A percentile compares a stretch with the other conserved stretches of the same genome.
These are phyloP conservation scores for Hesperophylax magnus DNA, from an alignment of 1,140 invertebrate species.

Conservation along the genomic window DNA sequence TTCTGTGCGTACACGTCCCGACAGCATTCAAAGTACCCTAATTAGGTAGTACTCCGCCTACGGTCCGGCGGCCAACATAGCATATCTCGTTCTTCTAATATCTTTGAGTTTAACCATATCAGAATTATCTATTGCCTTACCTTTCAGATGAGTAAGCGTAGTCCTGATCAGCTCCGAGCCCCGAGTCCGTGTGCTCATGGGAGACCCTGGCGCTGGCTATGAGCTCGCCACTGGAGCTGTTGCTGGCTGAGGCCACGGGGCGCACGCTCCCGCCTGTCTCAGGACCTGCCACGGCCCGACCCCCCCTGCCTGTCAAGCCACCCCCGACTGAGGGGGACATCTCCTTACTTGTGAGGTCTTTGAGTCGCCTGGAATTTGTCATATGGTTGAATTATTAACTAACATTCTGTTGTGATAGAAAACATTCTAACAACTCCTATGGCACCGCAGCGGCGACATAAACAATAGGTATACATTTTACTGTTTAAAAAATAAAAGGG, in stretches of 20 bases:
- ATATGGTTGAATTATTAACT: too few species aligned
- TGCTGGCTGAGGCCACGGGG: constrained; percentile 66
- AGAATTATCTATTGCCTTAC: constrained; percentile 58
- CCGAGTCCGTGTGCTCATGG: constrained; percentile 79
- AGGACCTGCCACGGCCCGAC: neutral
- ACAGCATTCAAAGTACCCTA: too few species aligned
- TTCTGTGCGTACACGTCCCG: too few species aligned
- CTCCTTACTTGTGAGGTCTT: constrained; percentile 47
- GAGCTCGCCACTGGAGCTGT: constrained; percentile 69
- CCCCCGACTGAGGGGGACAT: neutral
- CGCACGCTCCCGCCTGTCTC: constrained; percentile 63
- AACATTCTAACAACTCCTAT: too few species aligned
- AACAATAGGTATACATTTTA: too few species aligned
- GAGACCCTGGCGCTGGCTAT: constrained; percentile 72
- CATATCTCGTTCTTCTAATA: too few species aligned
- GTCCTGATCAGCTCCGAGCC: constrained; percentile 78
- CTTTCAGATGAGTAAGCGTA: constrained; percentile 76
- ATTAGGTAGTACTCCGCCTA: too few species aligned
- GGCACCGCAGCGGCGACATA: too few species aligned
- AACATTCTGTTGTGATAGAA: too few species aligned
- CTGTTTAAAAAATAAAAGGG: too few species aligned
- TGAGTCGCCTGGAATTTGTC: constrained; percentile 42
- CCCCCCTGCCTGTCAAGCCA: neutral
- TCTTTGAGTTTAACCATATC: too few species aligned
- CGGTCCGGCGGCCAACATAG: too few species aligned